Percentiles rank a stretch among this genome's conserved stretches.
Evolutionary conservation across 2,113 vertebrate species (phyloP).

Genomic region (Mirounga angustirostris): DNA sequence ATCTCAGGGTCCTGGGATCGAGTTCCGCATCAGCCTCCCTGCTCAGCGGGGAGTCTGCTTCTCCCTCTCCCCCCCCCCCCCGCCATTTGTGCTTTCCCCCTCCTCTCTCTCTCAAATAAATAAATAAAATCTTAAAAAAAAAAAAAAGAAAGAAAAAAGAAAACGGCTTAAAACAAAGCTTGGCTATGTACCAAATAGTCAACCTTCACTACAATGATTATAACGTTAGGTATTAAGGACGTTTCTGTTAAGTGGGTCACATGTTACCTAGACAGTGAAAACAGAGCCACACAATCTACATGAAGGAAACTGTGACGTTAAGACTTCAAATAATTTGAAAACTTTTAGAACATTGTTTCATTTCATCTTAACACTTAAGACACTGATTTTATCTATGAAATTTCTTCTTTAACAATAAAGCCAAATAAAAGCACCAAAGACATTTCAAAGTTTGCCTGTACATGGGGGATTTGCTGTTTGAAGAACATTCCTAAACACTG

Average conservation of each 20-base stretch:
- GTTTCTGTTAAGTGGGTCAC: neutral
- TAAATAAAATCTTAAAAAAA: neutral
- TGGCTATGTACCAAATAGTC: neutral
- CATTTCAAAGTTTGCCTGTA: neutral
- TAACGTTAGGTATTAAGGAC: neutral
- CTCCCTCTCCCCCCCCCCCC: neutral
- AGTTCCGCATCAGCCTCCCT: neutral
- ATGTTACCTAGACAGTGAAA: neutral
- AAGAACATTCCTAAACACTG: neutral
- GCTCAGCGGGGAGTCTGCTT: neutral
- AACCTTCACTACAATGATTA: neutral
- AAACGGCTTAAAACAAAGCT: neutral
- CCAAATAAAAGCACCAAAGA: neutral
- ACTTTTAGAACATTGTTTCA: slow-evolving; percentile 30
- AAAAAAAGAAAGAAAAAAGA: neutral
- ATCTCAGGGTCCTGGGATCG: neutral
- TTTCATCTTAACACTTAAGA: neutral
- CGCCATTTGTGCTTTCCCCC: neutral
- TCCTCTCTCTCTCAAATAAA: neutral
- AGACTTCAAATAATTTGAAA: slow-evolving; percentile 19
- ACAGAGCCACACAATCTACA: neutral
- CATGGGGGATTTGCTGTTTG: neutral
- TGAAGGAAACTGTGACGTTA: neutral
- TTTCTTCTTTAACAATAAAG: slow-evolving; percentile 51
- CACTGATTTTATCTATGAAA: neutral